Base-by-base conservation (phyloP, 2,888 invertebrate genomes). In the Sepiola atlantica region DNA sequence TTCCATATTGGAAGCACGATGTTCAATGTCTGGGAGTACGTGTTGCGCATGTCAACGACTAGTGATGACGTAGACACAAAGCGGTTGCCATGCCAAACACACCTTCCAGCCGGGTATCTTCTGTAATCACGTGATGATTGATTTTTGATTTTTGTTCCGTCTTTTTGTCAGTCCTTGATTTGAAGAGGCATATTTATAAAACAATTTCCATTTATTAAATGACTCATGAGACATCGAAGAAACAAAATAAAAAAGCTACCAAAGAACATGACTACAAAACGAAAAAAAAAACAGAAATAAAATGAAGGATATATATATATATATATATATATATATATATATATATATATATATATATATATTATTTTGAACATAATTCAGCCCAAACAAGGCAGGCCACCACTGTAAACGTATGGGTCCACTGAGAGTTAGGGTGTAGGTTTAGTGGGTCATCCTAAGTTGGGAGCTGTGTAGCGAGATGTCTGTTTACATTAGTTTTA, bases 41-140 rank as follows among this genome's bases (percentile, higher is more conserved):
- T 92, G 55, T 92, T 92, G 92, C 92, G 92, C 92, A 92, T 92
- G 92, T 92, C 92, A 92, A 92, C 92, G 92, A 92, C 92, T 92
- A 92, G 92, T 92, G 92, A 92, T 92, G 92, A 45, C 92, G 45
- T 92, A 92, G 14, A 92, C 92, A 92, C 92, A 92, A 92, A 92
- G 92, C 92, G 92, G 92, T 92, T 92, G 92, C 92, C 92, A 92
- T 92, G 92, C 92, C 92, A 92, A 92, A 92, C 92, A 92, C 55
- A 92, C 92, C 45, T 54, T 45, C 45, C 45, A 92, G 92, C 92
- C 55, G 54, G 45, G 45, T 92, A 55, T 92, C 92, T 92, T 45
- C 55, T 92, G 35, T 92, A 55, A 54, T 54, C 55, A 45, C 55
- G 55, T 92, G 54, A 91, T 35, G 54, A 8, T 28, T 91, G 35